Evolutionary conservation across 2,888 invertebrate genomes (phyloP).

Genomic region (Limenitis camilla): DNA sequence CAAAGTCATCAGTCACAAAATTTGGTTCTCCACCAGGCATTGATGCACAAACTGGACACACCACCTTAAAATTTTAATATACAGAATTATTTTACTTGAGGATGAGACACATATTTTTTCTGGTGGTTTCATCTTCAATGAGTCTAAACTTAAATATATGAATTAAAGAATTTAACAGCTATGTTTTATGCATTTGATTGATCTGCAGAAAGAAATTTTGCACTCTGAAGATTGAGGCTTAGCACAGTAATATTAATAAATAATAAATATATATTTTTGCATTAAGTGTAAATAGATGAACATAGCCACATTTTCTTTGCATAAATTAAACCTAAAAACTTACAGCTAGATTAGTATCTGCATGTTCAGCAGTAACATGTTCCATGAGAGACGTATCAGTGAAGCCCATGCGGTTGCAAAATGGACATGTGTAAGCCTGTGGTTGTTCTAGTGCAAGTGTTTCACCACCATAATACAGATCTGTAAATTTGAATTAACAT

Average conservation of each 20-base stretch:
- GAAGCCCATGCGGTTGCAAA: conserved; percentile 97
- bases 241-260: too few relatives aligned
- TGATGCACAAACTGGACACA: conserved; percentile 98
- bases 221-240: too few relatives aligned
- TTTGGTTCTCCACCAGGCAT: conserved; percentile 98
- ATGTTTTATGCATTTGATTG: too few relatives aligned
- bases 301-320: background rate
- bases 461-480: conserved; percentile 97
- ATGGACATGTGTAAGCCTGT: conserved; percentile 97
- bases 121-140: too few relatives aligned
- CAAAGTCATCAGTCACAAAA: conserved; percentile 98
- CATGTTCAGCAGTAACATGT: conserved; percentile 92
- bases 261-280: too few relatives aligned
- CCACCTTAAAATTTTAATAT: conserved; percentile 77
- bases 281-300: too few relatives aligned
- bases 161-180: too few relatives aligned
- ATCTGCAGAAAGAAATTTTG: too few relatives aligned
- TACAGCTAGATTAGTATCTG: conserved; percentile 93
- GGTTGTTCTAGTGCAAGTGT: conserved; percentile 92
- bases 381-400: conserved; percentile 93
- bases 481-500: conserved; percentile 60
- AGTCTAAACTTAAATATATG: too few relatives aligned
- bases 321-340: conserved; percentile 29
- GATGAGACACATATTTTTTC: too few relatives aligned
- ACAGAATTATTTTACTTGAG: too few relatives aligned